phyloP scores from a whole-genome alignment of 2,113 vertebrate genomes.

The Muntiacus reevesi region DNA sequence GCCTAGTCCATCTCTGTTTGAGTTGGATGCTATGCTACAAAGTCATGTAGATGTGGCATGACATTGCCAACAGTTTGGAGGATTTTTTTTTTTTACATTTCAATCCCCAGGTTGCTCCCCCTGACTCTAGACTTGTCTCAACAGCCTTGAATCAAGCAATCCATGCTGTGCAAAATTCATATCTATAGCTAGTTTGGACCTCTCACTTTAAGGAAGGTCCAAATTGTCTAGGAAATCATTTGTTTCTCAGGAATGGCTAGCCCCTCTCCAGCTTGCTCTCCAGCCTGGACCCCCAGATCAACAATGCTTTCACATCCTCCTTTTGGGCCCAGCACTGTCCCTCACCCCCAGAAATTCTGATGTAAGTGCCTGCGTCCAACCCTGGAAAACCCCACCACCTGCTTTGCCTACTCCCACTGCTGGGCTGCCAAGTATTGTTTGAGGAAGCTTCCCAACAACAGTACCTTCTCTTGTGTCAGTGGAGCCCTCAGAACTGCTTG shows the following conservation, averaged over 20 bases:
- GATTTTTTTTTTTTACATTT: not conserved
- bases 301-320: not conserved
- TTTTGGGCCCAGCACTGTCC: not conserved
- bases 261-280: not conserved
- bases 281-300: not conserved
- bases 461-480: not conserved
- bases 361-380: not conserved
- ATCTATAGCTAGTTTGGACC: not conserved
- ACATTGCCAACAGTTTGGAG: not conserved
- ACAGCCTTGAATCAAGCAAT: constrained; percentile 9
- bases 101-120: not conserved
- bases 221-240: constrained; percentile 19
- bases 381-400: constrained; percentile 2
- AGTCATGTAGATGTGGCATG: not conserved
- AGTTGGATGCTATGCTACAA: not conserved
- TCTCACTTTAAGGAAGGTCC: not conserved
- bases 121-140: not conserved
- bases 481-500: not conserved
- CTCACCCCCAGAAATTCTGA: not conserved
- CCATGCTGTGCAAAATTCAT: not conserved
- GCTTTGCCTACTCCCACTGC: not conserved
- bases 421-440: constrained; percentile 18
- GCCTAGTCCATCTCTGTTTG: not conserved
- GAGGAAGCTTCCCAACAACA: not conserved
- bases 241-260: not conserved